These are phyloP conservation scores for Cochlearius cochlearius DNA, from an alignment of 2,113 vertebrate genomes.

Conservation along the genomic window DNA sequence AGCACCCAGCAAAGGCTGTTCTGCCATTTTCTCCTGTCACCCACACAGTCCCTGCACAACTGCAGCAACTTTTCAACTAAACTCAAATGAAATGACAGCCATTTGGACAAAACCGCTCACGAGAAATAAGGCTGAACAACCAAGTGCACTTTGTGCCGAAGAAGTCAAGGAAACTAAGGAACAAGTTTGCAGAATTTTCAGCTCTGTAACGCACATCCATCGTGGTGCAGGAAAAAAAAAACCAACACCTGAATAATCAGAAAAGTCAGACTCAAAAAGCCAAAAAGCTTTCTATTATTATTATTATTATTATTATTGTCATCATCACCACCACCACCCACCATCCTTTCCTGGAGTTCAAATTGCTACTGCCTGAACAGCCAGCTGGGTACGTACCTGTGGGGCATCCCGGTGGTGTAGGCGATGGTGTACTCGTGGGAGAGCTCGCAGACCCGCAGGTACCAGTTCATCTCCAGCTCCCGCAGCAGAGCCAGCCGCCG, in stretches of 20 bases:
- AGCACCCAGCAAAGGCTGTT: neutral
- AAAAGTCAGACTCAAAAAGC: neutral
- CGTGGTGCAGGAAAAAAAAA: fast-evolving
- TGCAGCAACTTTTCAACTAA: neutral
- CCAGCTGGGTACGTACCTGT: conserved; percentile 77
- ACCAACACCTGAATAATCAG: fast-evolving
- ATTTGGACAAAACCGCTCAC: fast-evolving
- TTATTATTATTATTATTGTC: fast-evolving
- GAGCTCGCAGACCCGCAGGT: conserved; percentile 84
- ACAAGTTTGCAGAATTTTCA: neutral
- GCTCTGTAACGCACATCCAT: neutral
- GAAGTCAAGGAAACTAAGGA: neutral
- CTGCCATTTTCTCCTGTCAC: neutral
- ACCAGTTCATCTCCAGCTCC: conserved; percentile 92
- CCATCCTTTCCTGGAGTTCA: no score
- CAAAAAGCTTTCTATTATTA: neutral
- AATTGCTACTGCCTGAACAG: fast-evolving
- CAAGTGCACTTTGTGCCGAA: neutral
- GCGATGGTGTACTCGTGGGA: conserved; percentile 83
- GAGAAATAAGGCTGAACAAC: neutral
- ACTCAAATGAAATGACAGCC: fast-evolving
- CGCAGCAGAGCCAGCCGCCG: conserved; percentile 79
- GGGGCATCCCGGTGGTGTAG: conserved; percentile 86
- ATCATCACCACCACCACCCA: fast-evolving
- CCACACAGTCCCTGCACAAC: neutral